Percentiles rank a stretch among this genome's conserved stretches.
These are phyloP conservation scores for Eustalomyia histrio DNA, from an alignment of 2,888 invertebrate species.

Conservation along the genomic window DNA sequence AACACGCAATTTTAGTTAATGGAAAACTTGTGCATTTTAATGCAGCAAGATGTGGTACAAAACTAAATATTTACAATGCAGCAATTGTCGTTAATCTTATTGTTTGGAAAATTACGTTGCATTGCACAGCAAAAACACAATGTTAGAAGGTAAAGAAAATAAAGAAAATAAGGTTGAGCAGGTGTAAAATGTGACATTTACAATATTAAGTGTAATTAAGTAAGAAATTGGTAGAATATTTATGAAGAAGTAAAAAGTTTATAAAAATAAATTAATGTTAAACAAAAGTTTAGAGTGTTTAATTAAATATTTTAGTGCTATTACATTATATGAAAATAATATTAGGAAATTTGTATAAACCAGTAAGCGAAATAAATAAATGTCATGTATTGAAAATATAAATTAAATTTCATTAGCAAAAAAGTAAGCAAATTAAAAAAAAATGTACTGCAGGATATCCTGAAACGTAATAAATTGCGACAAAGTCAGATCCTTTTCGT, in stretches of 20 bases:
- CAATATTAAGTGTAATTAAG: background rate
- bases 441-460: too few relatives aligned
- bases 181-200: background rate
- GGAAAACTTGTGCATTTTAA: slow-evolving; percentile 32
- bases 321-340: too few relatives aligned
- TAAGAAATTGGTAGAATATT: background rate
- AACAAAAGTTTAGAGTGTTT: background rate
- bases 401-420: too few relatives aligned
- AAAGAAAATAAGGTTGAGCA: background rate
- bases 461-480: too few relatives aligned
- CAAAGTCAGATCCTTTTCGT: too few relatives aligned
- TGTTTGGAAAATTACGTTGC: background rate
- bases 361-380: too few relatives aligned
- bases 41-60: background rate
- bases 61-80: background rate
- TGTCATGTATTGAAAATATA: too few relatives aligned
- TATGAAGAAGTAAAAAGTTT: background rate
- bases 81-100: background rate
- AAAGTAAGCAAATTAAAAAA: too few relatives aligned
- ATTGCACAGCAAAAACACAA: background rate
- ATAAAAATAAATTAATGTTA: background rate
- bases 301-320: too few relatives aligned
- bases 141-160: slow-evolving; percentile 4
- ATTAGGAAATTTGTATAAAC: too few relatives aligned
- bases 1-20: slow-evolving; percentile 26